These are phyloP conservation scores for Gryllus bimaculatus DNA, from an alignment of 1,140 invertebrate genomes.

Conservation along the genomic window DNA sequence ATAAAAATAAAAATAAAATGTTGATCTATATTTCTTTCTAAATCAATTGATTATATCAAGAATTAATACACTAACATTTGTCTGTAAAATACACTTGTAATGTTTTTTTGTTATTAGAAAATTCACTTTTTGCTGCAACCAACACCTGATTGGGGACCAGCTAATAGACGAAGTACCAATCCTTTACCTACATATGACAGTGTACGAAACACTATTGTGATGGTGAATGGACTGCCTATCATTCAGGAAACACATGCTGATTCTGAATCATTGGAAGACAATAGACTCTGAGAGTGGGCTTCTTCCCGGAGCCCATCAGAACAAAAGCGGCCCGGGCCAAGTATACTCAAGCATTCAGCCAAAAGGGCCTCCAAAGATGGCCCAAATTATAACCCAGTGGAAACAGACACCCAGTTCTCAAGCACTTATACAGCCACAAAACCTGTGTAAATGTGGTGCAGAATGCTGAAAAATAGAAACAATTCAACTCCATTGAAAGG, in stretches of 20 bases:
- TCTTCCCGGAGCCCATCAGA: neutral
- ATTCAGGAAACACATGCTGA: slow-evolving; percentile 30
- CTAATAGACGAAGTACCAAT: slow-evolving; percentile 29
- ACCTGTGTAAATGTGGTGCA: neutral
- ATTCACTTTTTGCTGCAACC: slow-evolving; percentile 48
- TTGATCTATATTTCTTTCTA: neutral
- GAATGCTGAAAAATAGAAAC: neutral
- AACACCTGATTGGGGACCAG: slow-evolving; percentile 54
- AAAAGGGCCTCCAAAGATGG: neutral
- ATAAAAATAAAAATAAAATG: slow-evolving; percentile 13
- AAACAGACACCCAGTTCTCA: neutral
- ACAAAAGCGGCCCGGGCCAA: neutral
- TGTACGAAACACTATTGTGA: slow-evolving; percentile 42
- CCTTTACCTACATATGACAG: slow-evolving; percentile 37
- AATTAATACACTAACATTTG: neutral
- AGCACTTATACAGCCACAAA: neutral
- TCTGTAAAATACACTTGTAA: neutral
- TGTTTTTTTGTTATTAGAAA: slow-evolving; percentile 31
- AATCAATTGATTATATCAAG: neutral
- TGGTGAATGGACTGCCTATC: slow-evolving; percentile 51
- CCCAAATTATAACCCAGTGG: neutral
- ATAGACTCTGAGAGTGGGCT: slow-evolving; percentile 18
- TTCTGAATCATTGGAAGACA: slow-evolving; percentile 16
- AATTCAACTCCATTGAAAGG: neutral
- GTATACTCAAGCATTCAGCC: slow-evolving; percentile 10